Conservation (phyloP, 2,888 invertebrate genomes). For the Hecatera dysodea region DNA sequence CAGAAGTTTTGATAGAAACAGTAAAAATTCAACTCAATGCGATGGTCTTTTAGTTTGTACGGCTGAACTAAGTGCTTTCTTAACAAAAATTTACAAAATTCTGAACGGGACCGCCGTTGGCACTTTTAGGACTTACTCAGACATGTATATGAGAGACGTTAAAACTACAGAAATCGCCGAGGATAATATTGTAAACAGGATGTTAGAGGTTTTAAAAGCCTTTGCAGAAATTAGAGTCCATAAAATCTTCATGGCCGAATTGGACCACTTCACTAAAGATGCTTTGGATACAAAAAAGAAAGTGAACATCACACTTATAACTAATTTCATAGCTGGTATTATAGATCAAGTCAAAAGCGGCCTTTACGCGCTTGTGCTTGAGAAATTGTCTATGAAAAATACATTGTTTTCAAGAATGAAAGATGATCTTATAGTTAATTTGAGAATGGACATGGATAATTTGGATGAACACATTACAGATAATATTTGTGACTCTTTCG, state of each 20-base stretch:
- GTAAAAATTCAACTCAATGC: constrained; percentile 60
- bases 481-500: constrained; percentile 74
- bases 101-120: constrained; percentile 76
- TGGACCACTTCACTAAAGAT: not conserved
- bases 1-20: not conserved
- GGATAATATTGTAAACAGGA: constrained; percentile 63
- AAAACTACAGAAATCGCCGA: constrained; percentile 66
- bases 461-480: constrained; percentile 66
- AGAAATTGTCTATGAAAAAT: not conserved
- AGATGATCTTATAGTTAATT: constrained; percentile 3
- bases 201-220: constrained; percentile 60
- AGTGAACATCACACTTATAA: not conserved
- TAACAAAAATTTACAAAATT: constrained; percentile 72
- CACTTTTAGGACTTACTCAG: constrained; percentile 76
- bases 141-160: constrained; percentile 79
- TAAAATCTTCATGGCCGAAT: constrained; percentile 1
- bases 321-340: not conserved
- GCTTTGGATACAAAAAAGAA: not conserved
- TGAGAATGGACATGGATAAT: constrained; percentile 73
- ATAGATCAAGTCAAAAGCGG: not conserved
- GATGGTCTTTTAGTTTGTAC: constrained; percentile 75
- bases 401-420: not conserved
- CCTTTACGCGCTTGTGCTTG: not conserved
- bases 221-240: not conserved
- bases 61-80: constrained; percentile 74